Evolutionary conservation across 1,140 invertebrate genomes (phyloP), one percentile per base, ranked within the genome.

Genomic region (Mercenaria mercenaria): DNA sequence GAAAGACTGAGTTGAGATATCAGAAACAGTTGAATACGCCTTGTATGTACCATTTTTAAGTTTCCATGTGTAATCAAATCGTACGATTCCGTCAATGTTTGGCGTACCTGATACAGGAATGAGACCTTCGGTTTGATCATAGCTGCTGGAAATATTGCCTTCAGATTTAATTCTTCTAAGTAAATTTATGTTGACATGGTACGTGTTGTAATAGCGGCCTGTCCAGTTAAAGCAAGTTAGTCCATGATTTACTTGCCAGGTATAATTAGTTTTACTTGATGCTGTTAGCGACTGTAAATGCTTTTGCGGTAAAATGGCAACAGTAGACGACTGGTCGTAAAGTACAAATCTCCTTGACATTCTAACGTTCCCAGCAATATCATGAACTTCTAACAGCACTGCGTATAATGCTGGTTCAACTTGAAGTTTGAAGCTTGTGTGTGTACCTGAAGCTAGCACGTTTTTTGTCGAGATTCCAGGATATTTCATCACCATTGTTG

Each of bases 211-310:
- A 64, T 85, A 93, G 10, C 85, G 72, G 0, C 81, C 67, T 23
- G 67, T 56, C 93, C 93, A 93, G 26, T 69, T 52, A 3, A 91
- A 69, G 67, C 92, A 92, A 6, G 91, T 37, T 4, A 34, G 8
- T 18, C n/a, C 59, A 20, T 90, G 69, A 26, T 88, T 59, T 39
- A 83, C 89, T 82, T 93, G 92, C 93, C 93, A 93, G 4, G 43
- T 74, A 26, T 61, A 79, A 13, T 83, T 79, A n/a, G 43, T 85
- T 59, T 76, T 50, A 29, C 2, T 13, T 41, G 77, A 64, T 37
- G 90, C 90, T 23, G 90, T 80, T 29, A 76, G 34, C 43, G 91
- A 74, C 18, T 29, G 18, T 6, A 92, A 32, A 0, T 67, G 77
- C 29, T 84, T 20, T 23, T 39, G 56, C 26, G n/a, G 6, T 39